phyloP scores from a whole-genome alignment of 2,113 vertebrate genomes.

The Malurus alboscapulatus region DNA sequence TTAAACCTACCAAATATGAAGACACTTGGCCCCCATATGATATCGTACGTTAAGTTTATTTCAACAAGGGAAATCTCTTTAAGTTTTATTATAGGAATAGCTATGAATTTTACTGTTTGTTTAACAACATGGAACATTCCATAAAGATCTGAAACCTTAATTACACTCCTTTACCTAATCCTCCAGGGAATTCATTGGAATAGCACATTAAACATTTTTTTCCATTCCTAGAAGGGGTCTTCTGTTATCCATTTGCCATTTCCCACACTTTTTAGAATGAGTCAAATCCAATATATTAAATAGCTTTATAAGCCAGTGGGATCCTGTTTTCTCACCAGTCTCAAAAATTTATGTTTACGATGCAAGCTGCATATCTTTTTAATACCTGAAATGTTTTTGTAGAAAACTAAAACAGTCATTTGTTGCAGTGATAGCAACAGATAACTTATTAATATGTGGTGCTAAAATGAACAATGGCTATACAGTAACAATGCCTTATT shows the following conservation, averaged over 20 bases:
- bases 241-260: neutral
- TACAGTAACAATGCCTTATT: neutral
- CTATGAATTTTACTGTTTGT: constrained; percentile 49
- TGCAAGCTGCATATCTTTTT: neutral
- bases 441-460: neutral
- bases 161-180: neutral
- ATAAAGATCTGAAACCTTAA: constrained; percentile 33
- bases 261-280: neutral
- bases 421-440: neutral
- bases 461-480: neutral
- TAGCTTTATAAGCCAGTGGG: neutral
- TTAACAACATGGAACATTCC: constrained; percentile 45
- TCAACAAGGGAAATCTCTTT: neutral
- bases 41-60: constrained; percentile 40
- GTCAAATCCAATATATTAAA: neutral
- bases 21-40: neutral
- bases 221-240: neutral
- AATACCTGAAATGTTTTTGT: neutral
- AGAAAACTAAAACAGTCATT: neutral
- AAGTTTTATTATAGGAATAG: constrained; percentile 21
- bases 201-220: neutral
- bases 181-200: neutral
- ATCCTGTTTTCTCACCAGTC: neutral
- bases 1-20: constrained; percentile 14
- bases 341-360: neutral